Percentiles rank a stretch among this genome's conserved stretches.
These are phyloP conservation scores for Halictus quadricinctus DNA, from an alignment of 2,888 invertebrate genomes.

Conservation along the genomic window DNA sequence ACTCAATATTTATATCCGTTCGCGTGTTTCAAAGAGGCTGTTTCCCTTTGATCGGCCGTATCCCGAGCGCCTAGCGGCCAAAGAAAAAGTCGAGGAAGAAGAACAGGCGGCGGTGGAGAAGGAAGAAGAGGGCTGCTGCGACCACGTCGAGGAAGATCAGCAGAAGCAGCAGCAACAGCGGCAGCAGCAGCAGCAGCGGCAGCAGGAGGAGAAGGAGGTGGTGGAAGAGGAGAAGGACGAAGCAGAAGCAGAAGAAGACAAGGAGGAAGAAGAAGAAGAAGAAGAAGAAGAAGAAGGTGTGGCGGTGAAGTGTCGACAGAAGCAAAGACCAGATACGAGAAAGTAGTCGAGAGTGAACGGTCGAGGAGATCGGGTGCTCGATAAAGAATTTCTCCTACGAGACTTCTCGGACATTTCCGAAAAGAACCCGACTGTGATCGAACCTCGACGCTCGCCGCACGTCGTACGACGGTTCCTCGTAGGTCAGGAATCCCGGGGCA, in stretches of 20 bases:
- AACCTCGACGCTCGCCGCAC: neutral
- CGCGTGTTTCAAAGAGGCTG: constrained; percentile 36
- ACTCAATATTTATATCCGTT: constrained; percentile 44
- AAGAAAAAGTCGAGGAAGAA: constrained; percentile 28
- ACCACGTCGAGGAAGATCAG: neutral
- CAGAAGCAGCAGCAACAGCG: neutral
- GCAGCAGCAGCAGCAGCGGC: neutral
- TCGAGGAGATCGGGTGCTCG: constrained; percentile 58
- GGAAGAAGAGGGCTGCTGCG: constrained; percentile 13
- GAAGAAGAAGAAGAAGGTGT: constrained; percentile 52
- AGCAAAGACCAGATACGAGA: constrained; percentile 61
- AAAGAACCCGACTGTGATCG: constrained; percentile 11
- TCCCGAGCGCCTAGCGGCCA: neutral
- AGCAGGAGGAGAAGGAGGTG: constrained; percentile 25
- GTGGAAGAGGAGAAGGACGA: constrained; percentile 4
- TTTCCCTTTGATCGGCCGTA: constrained; percentile 40
- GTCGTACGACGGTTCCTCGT: constrained; percentile 20
- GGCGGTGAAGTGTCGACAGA: constrained; percentile 60
- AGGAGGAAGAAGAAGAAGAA: constrained; percentile 41
- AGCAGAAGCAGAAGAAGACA: constrained; percentile 43
- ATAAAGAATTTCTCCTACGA: constrained; percentile 57
- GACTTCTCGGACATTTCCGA: constrained; percentile 30
- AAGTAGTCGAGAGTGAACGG: constrained; percentile 63
- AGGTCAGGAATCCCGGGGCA: constrained; percentile 29
- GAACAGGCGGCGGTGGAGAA: constrained; percentile 10